phyloP scores from a whole-genome alignment of 2,797 vertebrate species.

The Aphelocoma californica region DNA sequence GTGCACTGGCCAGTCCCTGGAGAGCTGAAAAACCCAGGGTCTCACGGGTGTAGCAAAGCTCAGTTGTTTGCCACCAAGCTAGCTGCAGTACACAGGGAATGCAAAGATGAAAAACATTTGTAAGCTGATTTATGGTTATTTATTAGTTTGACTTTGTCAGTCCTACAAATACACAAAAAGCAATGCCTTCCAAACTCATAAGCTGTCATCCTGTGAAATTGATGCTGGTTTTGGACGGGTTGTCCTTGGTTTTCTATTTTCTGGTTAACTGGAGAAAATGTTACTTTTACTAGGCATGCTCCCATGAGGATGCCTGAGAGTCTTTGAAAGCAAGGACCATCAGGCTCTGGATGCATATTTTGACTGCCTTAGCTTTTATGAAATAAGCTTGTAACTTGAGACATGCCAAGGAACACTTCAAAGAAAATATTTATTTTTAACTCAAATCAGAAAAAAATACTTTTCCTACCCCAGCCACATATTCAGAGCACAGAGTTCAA shows the following conservation, averaged over 20 bases:
- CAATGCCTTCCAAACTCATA: neutral
- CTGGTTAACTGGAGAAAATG: slow-evolving; percentile 29
- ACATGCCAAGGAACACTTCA: neutral
- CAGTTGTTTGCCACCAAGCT: neutral
- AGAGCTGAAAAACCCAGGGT: neutral
- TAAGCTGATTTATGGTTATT: neutral
- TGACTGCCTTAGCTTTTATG: neutral
- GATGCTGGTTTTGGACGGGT: neutral
- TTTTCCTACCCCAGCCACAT: neutral
- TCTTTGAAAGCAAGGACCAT: neutral
- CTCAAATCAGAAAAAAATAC: neutral
- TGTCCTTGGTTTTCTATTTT: slow-evolving; percentile 18
- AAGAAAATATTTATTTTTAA: slow-evolving; percentile 22
- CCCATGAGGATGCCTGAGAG: neutral
- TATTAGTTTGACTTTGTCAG: slow-evolving; percentile 27
- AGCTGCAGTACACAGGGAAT: neutral
- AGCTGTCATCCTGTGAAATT: neutral
- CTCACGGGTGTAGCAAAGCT: neutral
- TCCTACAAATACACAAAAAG: neutral
- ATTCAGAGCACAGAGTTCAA: neutral
- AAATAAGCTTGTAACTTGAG: neutral
- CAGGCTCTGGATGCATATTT: neutral
- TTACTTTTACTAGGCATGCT: neutral
- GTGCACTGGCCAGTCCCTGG: neutral
- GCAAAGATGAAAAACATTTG: neutral